Evolutionary conservation across 2,888 invertebrate species (phyloP), one percentile per base, ranked within the genome.

Genomic region (Nowickia ferox): DNA sequence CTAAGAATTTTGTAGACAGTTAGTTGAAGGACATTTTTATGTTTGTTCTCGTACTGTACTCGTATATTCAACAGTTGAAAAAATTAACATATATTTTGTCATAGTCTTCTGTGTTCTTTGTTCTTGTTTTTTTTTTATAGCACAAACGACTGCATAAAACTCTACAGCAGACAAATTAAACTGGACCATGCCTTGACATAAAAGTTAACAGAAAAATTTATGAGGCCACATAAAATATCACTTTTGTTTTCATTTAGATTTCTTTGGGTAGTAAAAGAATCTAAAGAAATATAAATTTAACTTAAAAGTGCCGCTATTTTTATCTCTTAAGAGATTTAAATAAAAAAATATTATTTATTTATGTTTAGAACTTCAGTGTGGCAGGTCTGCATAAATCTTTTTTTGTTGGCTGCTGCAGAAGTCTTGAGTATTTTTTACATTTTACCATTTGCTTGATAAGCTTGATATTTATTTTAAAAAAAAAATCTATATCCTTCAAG

Each of bases 161-260:
- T 30, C 22, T 19, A 22, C 15, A 65, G 40, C 61, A 55, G 46
- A 66, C 10, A 38, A 48, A 84, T 75, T 65, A 83, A 86, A 80
- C 66, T 86, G 83, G 76, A 83, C 79, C 79, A 80, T 53, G 76
- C 61, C 82, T 71, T 75, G 71, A 38, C 65, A 66, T 40, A 53
- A 72, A 77, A 84, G 46, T 71, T 63, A 66, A 68, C 72, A 68
- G 68, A 69, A 71, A 46, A 82, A 90, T 90, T 90, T 90, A 90
- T 89, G 91, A 88, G 88, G 88, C 88, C 87, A 90, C 90, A 91
- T 90, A 90, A 91, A 90, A 89, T 91, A 89, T 90, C 90, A 90
- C 90, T 90, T 89, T 90, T 89, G 84, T 63, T 89, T 87, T 84
- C 78, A 6, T 6, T 30, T 30, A 84, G 55, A 79, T 66, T 15